Percentiles rank a stretch among this genome's conserved stretches.
These are phyloP conservation scores for Onychostruthus taczanowskii DNA, from an alignment of 2,113 vertebrate species.

Conservation along the genomic window DNA sequence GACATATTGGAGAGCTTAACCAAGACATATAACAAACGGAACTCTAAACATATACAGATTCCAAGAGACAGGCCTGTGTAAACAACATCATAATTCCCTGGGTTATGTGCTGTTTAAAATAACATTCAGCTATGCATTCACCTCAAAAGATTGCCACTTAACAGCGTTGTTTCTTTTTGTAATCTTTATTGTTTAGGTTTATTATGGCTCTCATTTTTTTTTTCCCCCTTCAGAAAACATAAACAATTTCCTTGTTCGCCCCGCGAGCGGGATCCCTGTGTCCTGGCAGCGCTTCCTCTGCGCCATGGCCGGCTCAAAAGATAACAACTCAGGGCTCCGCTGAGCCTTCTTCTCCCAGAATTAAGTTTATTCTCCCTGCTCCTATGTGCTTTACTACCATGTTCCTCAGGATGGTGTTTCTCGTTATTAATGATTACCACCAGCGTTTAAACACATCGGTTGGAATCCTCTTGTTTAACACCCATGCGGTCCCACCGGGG, in stretches of 20 bases:
- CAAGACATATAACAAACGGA: conserved; percentile 41
- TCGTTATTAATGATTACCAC: background rate
- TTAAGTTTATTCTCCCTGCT: background rate
- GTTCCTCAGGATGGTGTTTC: background rate
- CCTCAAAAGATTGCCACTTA: conserved; percentile 54
- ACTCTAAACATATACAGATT: conserved; percentile 57
- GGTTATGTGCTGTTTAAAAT: conserved; percentile 59
- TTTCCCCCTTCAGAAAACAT: background rate
- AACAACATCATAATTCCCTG: conserved; percentile 60
- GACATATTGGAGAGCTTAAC: conserved; percentile 56
- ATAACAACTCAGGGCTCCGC: fast-evolving
- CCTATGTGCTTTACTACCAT: fast-evolving
- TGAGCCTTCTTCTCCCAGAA: background rate
- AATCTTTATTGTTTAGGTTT: conserved; percentile 59
- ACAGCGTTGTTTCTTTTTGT: conserved; percentile 23
- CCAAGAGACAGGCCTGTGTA: conserved; percentile 44
- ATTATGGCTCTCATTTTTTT: conserved; percentile 15
- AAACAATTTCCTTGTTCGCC: background rate
- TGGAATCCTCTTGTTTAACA: background rate
- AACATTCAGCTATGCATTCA: conserved; percentile 44
- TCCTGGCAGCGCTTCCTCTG: background rate
- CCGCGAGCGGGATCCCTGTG: fast-evolving
- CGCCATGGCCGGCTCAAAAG: fast-evolving
- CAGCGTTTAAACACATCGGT: fast-evolving
- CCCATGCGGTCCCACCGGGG: fast-evolving